Conservation (phyloP, 1,140 invertebrate genomes). For the Orius laevigatus region DNA sequence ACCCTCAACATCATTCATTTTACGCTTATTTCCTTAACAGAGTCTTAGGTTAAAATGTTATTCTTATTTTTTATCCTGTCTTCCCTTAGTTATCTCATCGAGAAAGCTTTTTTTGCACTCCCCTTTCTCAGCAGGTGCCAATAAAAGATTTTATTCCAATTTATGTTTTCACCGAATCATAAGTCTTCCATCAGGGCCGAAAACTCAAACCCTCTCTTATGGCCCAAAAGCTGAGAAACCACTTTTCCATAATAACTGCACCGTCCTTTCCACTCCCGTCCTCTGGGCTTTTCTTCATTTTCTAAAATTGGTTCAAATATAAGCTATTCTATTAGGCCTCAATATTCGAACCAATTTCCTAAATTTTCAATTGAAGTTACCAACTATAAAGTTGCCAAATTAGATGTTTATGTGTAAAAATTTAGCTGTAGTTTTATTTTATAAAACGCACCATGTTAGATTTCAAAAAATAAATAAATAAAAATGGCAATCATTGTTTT, state of each 20-base stretch:
- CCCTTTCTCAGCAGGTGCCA: neutral
- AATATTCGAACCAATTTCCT: no score
- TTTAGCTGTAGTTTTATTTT: no score
- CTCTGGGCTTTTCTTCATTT: no score
- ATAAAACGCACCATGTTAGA: no score
- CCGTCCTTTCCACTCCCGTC: no score
- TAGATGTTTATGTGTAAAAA: no score
- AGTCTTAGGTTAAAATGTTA: conserved; percentile 27
- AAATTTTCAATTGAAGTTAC: no score
- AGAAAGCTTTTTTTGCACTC: neutral
- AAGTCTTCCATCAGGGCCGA: neutral
- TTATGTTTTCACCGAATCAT: neutral
- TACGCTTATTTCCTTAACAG: conserved; percentile 33
- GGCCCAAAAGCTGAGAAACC: no score
- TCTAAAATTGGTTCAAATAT: no score
- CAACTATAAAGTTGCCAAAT: no score
- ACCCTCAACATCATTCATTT: conserved; percentile 27
- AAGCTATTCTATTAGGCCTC: no score
- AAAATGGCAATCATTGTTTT: neutral
- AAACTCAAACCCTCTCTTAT: neutral
- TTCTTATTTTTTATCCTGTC: neutral
- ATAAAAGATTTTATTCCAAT: neutral
- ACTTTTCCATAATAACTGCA: no score
- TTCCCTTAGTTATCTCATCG: neutral
- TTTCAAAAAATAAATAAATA: neutral